Evolutionary conservation across 2,888 invertebrate genomes (phyloP).

Genomic region (Automeris io): DNA sequence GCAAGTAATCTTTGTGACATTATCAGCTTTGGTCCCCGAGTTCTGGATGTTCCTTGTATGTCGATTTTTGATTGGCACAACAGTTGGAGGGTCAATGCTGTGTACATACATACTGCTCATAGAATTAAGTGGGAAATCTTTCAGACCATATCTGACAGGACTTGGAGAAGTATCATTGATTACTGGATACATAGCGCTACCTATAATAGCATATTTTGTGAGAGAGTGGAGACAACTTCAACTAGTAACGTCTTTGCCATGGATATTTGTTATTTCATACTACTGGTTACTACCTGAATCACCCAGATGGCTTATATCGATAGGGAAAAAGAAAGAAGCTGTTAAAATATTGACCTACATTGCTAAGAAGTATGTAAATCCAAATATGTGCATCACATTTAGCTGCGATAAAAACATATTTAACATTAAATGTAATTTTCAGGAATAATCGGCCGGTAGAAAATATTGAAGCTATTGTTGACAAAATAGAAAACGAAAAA

Average conservation of each 20-base stretch:
- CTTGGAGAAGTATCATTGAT: slow-evolving; percentile 75
- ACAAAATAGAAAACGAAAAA: slow-evolving; percentile 43
- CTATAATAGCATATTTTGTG: slow-evolving; percentile 77
- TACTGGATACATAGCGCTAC: slow-evolving; percentile 71
- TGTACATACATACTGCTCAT: slow-evolving; percentile 80
- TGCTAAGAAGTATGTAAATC: slow-evolving; percentile 61
- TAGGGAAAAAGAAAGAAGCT: slow-evolving; percentile 79
- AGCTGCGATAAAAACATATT: not conserved
- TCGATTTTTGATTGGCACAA: slow-evolving; percentile 77
- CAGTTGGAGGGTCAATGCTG: slow-evolving; percentile 81
- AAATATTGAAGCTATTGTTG: slow-evolving; percentile 45
- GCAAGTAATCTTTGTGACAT: slow-evolving; percentile 71
- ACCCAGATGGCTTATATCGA: slow-evolving; percentile 85
- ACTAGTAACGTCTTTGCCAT: slow-evolving; percentile 70
- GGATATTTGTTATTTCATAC: slow-evolving; percentile 74
- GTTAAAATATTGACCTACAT: slow-evolving; percentile 79
- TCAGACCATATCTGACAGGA: slow-evolving; percentile 73
- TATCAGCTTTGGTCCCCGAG: slow-evolving; percentile 74
- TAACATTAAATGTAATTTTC: slow-evolving; percentile 17
- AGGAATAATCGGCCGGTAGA: slow-evolving; percentile 60
- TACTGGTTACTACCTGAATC: slow-evolving; percentile 87
- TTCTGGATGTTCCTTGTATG: slow-evolving; percentile 78
- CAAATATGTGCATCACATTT: not conserved
- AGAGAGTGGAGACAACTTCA: slow-evolving; percentile 79
- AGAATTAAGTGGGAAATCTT: slow-evolving; percentile 77